Evolutionary conservation across 2,888 invertebrate species (phyloP).

Genomic region (Dendrolimus pini): DNA sequence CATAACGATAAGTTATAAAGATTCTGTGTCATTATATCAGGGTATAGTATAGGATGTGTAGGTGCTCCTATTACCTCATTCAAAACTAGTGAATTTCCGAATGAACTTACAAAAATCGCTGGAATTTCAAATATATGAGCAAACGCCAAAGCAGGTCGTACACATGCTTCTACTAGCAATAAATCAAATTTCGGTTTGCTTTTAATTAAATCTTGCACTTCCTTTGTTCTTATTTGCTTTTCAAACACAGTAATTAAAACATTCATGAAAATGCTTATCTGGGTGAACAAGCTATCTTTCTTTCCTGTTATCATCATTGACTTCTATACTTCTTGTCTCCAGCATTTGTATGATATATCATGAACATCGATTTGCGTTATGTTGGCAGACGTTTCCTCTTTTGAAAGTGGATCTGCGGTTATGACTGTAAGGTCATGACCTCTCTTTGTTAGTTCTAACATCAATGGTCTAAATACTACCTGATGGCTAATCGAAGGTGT

Average conservation of each 20-base stretch:
- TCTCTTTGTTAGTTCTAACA: constrained; percentile 38
- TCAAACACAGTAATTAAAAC: constrained; percentile 5
- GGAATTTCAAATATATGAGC: no score
- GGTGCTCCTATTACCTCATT: constrained; percentile 7
- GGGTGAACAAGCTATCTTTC: constrained; percentile 1
- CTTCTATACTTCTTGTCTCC: constrained; percentile 9
- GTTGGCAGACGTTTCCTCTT: constrained; percentile 16
- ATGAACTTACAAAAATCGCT: no score
- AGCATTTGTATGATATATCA: constrained; percentile 11
- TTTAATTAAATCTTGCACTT: constrained; percentile 11
- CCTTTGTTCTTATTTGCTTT: no score
- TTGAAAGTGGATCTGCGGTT: constrained; percentile 39
- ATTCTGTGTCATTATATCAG: constrained; percentile 15
- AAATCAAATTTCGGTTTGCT: constrained; percentile 26
- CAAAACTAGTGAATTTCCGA: no score
- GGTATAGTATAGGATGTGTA: constrained; percentile 28
- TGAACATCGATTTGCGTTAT: no score
- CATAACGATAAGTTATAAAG: constrained; percentile 23
- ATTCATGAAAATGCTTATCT: not conserved
- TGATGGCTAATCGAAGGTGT: constrained; percentile 55
- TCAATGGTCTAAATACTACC: constrained; percentile 40
- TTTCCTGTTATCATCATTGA: constrained; percentile 4
- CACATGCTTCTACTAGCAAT: constrained; percentile 23
- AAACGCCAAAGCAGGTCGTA: constrained; percentile 11
- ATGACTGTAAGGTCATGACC: constrained; percentile 54